These are phyloP conservation scores for Cotesia glomerata DNA, from an alignment of 1,140 invertebrate species.

Conservation along the genomic window DNA sequence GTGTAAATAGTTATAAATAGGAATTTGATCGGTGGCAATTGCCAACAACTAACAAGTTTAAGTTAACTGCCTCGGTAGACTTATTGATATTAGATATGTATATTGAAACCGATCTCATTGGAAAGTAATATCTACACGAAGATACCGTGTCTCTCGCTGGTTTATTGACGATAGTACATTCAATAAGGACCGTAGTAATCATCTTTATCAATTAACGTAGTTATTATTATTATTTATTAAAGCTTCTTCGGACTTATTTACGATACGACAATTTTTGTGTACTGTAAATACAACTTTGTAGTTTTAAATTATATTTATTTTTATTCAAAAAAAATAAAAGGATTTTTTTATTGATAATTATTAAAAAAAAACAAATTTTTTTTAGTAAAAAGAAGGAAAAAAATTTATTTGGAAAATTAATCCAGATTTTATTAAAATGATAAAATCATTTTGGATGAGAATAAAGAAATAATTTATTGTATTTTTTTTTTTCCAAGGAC, in stretches of 20 bases:
- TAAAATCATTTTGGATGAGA: not conserved
- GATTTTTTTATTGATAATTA: not conserved
- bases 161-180: too few relatives aligned
- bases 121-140: not conserved
- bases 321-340: not conserved
- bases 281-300: not conserved
- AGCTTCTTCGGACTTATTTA: too few relatives aligned
- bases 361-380: too few relatives aligned
- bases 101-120: not conserved
- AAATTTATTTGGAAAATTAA: not conserved
- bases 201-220: too few relatives aligned
- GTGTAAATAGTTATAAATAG: not conserved
- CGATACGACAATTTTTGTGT: too few relatives aligned
- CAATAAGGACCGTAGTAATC: too few relatives aligned
- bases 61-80: too few relatives aligned
- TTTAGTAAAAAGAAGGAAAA: too few relatives aligned
- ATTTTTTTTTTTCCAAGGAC: too few relatives aligned
- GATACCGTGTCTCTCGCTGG: not conserved
- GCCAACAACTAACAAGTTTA: not conserved
- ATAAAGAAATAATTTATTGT: too few relatives aligned
- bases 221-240: too few relatives aligned
- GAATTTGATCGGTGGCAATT: constrained; percentile 14
- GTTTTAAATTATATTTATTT: not conserved
- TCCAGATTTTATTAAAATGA: not conserved
- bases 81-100: too few relatives aligned